Conservation (phyloP, 2,797 vertebrate genomes). For the Pipistrellus nathusii region DNA sequence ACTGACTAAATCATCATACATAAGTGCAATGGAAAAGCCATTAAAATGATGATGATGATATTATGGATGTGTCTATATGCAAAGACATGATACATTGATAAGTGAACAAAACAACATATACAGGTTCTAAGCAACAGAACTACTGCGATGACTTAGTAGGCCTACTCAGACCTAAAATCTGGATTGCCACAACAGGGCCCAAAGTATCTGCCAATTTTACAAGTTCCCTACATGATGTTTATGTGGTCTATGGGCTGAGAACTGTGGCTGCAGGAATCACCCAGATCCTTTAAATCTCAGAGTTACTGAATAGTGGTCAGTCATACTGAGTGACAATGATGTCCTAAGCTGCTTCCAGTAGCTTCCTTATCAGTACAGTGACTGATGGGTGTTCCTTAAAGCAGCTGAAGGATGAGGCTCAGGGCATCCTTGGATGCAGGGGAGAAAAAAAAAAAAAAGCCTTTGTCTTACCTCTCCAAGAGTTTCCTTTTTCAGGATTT, state of each 20-base stretch:
- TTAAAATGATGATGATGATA: not conserved
- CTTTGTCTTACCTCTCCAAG: not conserved
- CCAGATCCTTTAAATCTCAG: not conserved
- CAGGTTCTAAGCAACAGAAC: not conserved
- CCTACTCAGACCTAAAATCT: not conserved
- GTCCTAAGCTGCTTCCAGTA: not conserved
- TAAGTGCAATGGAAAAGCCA: not conserved
- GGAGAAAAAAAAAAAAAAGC: not conserved
- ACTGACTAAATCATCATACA: not conserved
- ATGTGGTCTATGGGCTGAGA: not conserved
- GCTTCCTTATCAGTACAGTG: not conserved
- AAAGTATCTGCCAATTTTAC: not conserved
- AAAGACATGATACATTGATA: conserved; percentile 1
- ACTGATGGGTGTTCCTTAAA: not conserved
- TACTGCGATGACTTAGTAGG: not conserved
- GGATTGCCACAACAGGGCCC: not conserved
- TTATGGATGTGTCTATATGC: not conserved
- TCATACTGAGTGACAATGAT: not conserved
- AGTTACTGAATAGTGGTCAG: not conserved
- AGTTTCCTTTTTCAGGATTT: not conserved
- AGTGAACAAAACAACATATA: conserved; percentile 15
- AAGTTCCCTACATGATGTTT: not conserved
- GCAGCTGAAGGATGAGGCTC: not conserved
- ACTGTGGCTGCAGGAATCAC: not conserved
- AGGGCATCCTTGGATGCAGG: not conserved